These are phyloP conservation scores for Danaus plexippus DNA, from an alignment of 1,140 invertebrate genomes.

Conservation along the genomic window DNA sequence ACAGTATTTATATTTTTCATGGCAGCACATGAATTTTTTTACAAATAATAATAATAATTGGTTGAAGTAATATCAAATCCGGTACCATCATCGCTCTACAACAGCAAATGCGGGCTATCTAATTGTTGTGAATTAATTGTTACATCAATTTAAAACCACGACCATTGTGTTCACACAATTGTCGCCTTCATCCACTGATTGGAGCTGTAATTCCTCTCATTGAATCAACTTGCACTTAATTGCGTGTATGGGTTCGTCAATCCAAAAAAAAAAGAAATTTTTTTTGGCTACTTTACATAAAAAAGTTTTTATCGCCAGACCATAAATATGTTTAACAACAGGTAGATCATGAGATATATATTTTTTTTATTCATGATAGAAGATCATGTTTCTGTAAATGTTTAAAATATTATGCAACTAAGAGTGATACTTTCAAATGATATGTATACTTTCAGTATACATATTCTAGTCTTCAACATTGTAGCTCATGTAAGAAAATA, in stretches of 20 bases:
- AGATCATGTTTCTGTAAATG: too few species aligned
- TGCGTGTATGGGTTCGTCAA: slow-evolving; percentile 23
- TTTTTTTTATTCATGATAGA: too few species aligned
- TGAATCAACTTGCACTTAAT: slow-evolving; percentile 45
- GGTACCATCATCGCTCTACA: slow-evolving; percentile 19
- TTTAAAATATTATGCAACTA: too few species aligned
- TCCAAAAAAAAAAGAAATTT: not conserved
- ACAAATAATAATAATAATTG: slow-evolving; percentile 6
- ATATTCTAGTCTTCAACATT: too few species aligned
- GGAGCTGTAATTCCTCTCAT: slow-evolving; percentile 50
- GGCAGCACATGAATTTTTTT: not conserved
- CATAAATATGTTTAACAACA: too few species aligned
- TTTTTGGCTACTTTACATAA: too few species aligned
- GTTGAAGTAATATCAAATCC: slow-evolving; percentile 2
- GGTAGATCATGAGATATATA: too few species aligned
- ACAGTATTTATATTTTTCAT: not conserved
- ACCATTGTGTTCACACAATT: slow-evolving; percentile 50
- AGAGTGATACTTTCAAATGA: too few species aligned
- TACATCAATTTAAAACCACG: slow-evolving; percentile 70
- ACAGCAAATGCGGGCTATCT: slow-evolving; percentile 62
- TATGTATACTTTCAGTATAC: too few species aligned
- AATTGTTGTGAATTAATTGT: slow-evolving; percentile 71
- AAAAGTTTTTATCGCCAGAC: too few species aligned
- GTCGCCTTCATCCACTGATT: slow-evolving; percentile 55
- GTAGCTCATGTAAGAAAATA: too few species aligned